Evolutionary conservation across 2,113 vertebrate species (phyloP).

Genomic region (Channa maculata): DNA sequence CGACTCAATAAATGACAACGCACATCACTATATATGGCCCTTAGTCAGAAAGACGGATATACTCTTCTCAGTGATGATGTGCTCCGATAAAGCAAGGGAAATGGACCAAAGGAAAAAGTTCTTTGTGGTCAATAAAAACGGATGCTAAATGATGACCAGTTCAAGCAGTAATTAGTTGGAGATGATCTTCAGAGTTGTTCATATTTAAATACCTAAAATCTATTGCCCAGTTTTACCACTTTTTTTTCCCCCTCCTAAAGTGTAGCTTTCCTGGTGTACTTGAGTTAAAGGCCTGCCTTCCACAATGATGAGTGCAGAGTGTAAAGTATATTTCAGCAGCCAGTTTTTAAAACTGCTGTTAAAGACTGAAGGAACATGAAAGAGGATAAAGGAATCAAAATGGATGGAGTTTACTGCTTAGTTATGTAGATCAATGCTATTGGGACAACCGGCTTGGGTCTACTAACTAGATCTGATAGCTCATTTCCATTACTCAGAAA

Average conservation of each 20-base stretch:
- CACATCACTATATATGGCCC: constrained; percentile 43
- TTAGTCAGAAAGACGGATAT: constrained; percentile 10
- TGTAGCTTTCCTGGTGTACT: not conserved
- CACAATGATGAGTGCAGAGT: not conserved
- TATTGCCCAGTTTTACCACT: too few species aligned
- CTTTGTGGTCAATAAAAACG: not conserved
- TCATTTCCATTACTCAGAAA: constrained; percentile 55
- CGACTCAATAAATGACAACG: constrained; percentile 57
- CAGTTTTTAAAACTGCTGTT: constrained; percentile 11
- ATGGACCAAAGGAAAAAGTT: not conserved
- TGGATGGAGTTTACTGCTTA: constrained; percentile 46
- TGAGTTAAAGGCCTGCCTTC: constrained; percentile 12
- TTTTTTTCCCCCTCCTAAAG: not conserved
- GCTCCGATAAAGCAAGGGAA: not conserved
- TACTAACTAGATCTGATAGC: constrained; percentile 50
- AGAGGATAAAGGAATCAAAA: constrained; percentile 39
- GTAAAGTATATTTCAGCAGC: constrained; percentile 14
- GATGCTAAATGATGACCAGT: not conserved
- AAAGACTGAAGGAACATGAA: constrained; percentile 18
- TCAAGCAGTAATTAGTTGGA: not conserved
- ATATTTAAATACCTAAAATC: too few species aligned
- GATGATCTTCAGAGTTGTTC: not conserved
- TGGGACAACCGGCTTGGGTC: constrained; percentile 29
- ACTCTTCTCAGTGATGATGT: constrained; percentile 18
- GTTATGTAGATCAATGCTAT: constrained; percentile 43